Base-by-base conservation (phyloP, 2,797 vertebrate species). In the Bufotes viridis region DNA sequence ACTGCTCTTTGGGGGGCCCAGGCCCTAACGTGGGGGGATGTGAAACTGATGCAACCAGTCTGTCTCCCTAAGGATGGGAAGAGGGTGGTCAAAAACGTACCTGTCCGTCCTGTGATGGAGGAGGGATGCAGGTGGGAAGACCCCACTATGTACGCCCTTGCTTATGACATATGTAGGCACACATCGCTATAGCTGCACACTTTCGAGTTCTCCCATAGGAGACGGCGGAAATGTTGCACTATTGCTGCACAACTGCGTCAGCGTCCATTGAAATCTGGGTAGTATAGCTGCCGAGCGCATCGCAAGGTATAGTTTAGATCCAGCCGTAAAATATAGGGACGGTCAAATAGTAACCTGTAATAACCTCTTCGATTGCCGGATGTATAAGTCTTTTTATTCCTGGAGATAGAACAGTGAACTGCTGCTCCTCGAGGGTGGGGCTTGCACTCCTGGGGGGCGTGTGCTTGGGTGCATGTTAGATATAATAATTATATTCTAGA, bases 381-480 rank as follows among this genome's bases (percentile, higher is more conserved):
- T 58, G 55, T 84, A 10, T 6, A 17, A 29, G 14, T 60, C 12
- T 81, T 81, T 51, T 53, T n/a, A n/a, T 76, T 76, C 22, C 83
- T n/a, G 70, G 22, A 63, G 67, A 53, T 42, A 84, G 82, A 84
- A 76, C 11, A 42, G 53, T 84, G 24, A 58, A 22, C 29, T 63
- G 34, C 11, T 72, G 76, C 79, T 74, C 65, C 74, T 86, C 49
- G 24, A 24, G 78, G 78, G 85, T 13, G 63, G 18, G 53, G 57
- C 49, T 86, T 76, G 20, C 12, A 51, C 51, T n/a, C 82, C 13
- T 55, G 5, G 24, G 20, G 78, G 42, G 78, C 34, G 7, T 12
- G 75, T 78, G 79, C 65, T 67, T 18, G 26, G 81, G 24, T 89
- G 84, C 88, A 87, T 87, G 88, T 70, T 86, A 61, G 70, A 76